Evolutionary conservation across 2,888 invertebrate species (phyloP).

Genomic region (Pyrrhia umbra): DNA sequence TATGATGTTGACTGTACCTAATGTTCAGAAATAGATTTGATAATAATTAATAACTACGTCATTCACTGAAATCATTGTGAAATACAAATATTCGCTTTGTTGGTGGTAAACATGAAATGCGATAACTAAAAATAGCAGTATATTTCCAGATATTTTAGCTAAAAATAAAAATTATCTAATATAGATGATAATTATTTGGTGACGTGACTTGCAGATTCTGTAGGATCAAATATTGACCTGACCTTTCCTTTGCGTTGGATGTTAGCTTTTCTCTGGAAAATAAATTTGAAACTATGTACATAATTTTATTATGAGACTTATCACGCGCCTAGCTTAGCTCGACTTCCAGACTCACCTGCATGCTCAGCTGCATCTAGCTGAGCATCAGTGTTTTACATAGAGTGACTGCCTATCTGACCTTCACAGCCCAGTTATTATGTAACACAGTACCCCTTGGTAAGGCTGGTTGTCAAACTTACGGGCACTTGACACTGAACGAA

Average conservation of each 20-base stretch:
- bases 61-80: background rate
- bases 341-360: no score
- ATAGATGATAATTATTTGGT: background rate
- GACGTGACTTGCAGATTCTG: background rate
- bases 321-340: no score
- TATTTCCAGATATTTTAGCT: background rate
- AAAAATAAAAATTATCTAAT: background rate
- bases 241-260: background rate
- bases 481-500: no score
- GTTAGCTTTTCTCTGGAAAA: background rate
- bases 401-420: no score
- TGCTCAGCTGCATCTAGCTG: no score
- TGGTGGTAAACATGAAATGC: background rate
- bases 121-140: background rate
- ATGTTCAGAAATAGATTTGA: background rate
- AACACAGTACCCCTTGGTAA: no score
- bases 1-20: no score
- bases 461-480: no score
- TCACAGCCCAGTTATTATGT: no score
- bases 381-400: no score
- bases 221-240: background rate
- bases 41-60: background rate
- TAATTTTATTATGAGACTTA: no score
- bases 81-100: background rate
- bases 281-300: no score